Evolutionary conservation across 2,888 invertebrate genomes (phyloP).

Genomic region (Polydrusus tereticollis): DNA sequence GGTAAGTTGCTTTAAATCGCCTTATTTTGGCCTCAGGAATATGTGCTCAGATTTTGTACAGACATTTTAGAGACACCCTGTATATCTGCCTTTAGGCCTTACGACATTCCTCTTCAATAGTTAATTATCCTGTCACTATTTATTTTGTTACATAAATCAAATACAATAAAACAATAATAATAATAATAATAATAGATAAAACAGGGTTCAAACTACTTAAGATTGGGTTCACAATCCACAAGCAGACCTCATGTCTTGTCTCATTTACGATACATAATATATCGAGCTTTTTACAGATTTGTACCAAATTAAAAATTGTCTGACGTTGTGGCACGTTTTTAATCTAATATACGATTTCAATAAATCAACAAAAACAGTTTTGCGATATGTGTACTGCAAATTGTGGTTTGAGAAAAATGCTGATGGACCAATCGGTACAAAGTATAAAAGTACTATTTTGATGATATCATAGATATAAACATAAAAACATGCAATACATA

Average conservation of each 20-base stretch:
- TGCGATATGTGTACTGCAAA: not conserved
- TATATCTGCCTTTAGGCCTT: too few relatives aligned
- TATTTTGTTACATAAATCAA: conserved; percentile 20
- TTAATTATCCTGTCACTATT: conserved; percentile 4
- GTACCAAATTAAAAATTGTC: not conserved
- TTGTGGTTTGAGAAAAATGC: not conserved
- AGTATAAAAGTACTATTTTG: not conserved
- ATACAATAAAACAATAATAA: not conserved
- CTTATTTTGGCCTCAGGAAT: too few relatives aligned
- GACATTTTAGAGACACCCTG: too few relatives aligned
- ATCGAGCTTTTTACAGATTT: not conserved
- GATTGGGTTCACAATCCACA: conserved; percentile 14
- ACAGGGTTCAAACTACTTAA: conserved; percentile 12
- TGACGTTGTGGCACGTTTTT: not conserved
- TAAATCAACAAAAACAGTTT: not conserved
- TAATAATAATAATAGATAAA: too few relatives aligned
- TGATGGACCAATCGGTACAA: not conserved
- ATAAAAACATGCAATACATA: too few relatives aligned
- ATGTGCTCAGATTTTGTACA: too few relatives aligned
- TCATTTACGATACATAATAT: not conserved
- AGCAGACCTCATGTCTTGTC: conserved; percentile 22
- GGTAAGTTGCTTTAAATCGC: too few relatives aligned
- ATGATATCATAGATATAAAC: too few relatives aligned
- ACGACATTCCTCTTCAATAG: too few relatives aligned
- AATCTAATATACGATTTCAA: not conserved